A percentile compares a stretch with the other conserved stretches of the same genome.
These are phyloP conservation scores for Mellivora capensis DNA, from an alignment of 2,113 vertebrate genomes.

Conservation along the genomic window DNA sequence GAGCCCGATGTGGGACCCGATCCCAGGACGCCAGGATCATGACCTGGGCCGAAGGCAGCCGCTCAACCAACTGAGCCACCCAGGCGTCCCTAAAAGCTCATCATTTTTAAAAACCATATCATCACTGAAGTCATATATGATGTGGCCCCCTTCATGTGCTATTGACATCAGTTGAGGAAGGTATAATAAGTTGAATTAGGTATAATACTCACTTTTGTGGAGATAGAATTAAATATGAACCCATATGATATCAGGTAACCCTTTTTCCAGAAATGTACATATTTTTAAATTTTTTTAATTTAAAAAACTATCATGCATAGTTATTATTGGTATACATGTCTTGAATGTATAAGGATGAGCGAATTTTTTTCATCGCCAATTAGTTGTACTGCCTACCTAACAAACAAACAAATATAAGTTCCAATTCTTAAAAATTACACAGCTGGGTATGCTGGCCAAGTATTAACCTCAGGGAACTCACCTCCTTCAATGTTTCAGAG, in stretches of 20 bases:
- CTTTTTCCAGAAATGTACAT: not conserved
- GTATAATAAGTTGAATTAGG: not conserved
- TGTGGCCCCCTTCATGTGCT: not conserved
- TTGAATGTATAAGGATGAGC: not conserved
- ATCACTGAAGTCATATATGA: not conserved
- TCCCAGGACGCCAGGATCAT: too few relatives aligned
- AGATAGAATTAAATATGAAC: not conserved
- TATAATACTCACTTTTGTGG: not conserved
- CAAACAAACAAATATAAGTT: not conserved
- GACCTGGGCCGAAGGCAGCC: too few relatives aligned
- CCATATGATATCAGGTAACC: not conserved
- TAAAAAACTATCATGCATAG: not conserved
- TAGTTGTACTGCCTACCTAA: not conserved
- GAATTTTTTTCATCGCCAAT: not conserved
- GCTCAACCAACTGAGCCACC: too few relatives aligned
- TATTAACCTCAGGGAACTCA: not conserved
- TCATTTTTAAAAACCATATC: not conserved
- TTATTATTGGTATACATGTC: not conserved
- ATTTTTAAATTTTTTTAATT: not conserved
- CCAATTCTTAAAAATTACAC: not conserved
- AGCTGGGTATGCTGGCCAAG: not conserved
- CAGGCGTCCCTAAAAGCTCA: too few relatives aligned
- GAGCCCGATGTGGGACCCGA: too few relatives aligned
- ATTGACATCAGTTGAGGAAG: not conserved
- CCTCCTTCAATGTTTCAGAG: not conserved